A percentile compares a stretch with the other conserved stretches of the same genome.
Evolutionary conservation across 2,113 vertebrate species (phyloP).

Genomic region (Nothobranchius kuhntae): DNA sequence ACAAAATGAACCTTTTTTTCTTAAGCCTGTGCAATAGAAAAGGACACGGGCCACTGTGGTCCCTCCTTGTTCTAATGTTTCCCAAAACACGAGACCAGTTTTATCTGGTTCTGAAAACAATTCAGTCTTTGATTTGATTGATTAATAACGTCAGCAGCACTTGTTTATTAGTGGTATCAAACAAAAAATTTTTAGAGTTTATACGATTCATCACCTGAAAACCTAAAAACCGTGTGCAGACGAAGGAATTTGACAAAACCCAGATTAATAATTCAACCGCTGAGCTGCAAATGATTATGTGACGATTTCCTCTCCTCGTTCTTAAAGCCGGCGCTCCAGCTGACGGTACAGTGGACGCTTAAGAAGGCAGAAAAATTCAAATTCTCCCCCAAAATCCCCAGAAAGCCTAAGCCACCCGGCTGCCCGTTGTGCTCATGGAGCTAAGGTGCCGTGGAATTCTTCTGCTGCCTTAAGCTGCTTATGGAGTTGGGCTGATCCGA

Average conservation of each 20-base stretch:
- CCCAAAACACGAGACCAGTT: too few relatives aligned
- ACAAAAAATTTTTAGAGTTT: background rate
- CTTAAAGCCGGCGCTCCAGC: slow-evolving; percentile 40
- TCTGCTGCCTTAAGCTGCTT: slow-evolving; percentile 76
- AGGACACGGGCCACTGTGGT: background rate
- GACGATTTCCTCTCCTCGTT: slow-evolving; percentile 18
- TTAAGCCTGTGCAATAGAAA: too few relatives aligned
- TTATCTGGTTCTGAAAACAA: too few relatives aligned
- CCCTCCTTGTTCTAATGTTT: too few relatives aligned
- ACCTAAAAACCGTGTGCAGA: background rate
- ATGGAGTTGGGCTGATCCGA: slow-evolving; percentile 68
- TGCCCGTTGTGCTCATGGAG: slow-evolving; percentile 53
- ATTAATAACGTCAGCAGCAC: background rate
- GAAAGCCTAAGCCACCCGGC: slow-evolving; percentile 50
- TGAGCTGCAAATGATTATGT: slow-evolving; percentile 37
- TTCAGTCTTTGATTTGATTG: too few relatives aligned
- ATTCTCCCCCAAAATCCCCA: slow-evolving; percentile 67
- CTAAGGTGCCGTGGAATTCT: slow-evolving; percentile 74
- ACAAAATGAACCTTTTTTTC: too few relatives aligned
- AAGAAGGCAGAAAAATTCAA: slow-evolving; percentile 69
- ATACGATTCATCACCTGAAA: too few relatives aligned
- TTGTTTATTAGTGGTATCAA: background rate
- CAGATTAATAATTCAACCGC: slow-evolving; percentile 38
- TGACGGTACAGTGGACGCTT: slow-evolving; percentile 24
- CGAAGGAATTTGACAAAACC: slow-evolving; percentile 23